Evolutionary conservation across 2,113 vertebrate species (phyloP).

Genomic region (Camelus dromedarius): DNA sequence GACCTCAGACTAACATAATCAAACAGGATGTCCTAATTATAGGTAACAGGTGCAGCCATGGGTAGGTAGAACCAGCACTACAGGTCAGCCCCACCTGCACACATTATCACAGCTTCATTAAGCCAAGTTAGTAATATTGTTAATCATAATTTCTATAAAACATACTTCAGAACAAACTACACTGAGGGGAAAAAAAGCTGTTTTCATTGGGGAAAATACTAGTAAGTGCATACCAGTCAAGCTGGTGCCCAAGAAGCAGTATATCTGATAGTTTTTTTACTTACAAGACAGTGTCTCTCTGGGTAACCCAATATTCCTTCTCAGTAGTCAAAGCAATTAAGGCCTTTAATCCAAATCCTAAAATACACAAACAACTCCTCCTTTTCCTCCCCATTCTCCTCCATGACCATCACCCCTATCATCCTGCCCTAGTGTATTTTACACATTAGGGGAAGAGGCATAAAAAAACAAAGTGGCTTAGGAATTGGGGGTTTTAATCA

Average conservation of each 20-base stretch:
- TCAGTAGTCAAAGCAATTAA: conserved; percentile 12
- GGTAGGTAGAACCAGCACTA: neutral
- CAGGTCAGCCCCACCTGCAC: neutral
- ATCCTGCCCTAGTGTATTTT: neutral
- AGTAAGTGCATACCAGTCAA: neutral
- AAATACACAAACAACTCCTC: neutral
- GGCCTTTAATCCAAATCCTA: conserved; percentile 4
- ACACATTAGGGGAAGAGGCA: neutral
- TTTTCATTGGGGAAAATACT: neutral
- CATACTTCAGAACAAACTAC: neutral
- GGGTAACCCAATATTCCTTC: neutral
- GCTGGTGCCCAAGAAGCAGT: neutral
- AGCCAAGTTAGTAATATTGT: neutral
- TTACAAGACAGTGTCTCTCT: neutral
- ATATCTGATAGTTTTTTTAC: neutral
- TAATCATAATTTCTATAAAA: conserved; percentile 43
- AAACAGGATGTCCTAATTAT: neutral
- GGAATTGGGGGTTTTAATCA: neutral
- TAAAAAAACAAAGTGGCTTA: neutral
- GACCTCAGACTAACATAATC: neutral
- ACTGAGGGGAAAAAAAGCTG: neutral
- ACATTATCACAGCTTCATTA: neutral
- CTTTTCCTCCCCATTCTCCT: neutral
- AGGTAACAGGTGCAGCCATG: neutral
- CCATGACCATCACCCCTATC: neutral